Evolutionary conservation across 2,797 vertebrate genomes (phyloP), one percentile per base, ranked within the genome.

Genomic region (Sebastes cheni): DNA sequence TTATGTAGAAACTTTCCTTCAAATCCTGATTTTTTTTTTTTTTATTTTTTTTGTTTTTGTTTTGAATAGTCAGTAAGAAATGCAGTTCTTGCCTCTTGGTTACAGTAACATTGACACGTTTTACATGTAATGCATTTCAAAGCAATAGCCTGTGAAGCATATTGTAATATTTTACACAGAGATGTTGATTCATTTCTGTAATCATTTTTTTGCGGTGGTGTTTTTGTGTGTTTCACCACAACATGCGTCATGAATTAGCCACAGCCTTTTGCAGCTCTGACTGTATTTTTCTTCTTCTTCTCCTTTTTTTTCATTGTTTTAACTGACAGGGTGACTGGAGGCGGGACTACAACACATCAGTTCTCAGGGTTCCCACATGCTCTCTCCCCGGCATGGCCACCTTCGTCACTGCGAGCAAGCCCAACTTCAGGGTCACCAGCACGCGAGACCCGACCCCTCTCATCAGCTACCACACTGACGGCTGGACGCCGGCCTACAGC

Each of bases 341-440:
- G 77, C 74, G 36, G 55, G 73, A 70, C 30, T 84, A 75, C 95
- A 94, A 52, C 95, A 91, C 93, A 77, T 94, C 93, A 88, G 95
- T 95, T 93, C 86, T 93, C 77, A 90, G 91, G 83, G 78, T 93
- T 75, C 95, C 95, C 70, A 69, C 95, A 3, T 96, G 95, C 77
- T 94, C 97, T 58, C 96, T 99, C 22, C 98, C 99, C 1, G 80
- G 97, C 91, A 98, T 99, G 97, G 97, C 96, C 23, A 97, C 97
- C 16, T 99, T 98, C 59, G 97, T 99, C 93, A 97, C 92, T 1
- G 82, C 96, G 39, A 95, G 93, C 90, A 99, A 98, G 84, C 95
- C 97, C 23, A 97, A 97, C 90, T 97, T 99, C 81, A 95, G 96
- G 92, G 97, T 99, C 62, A 99, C 97, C 79, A 95, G 97, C 89